phyloP scores from a whole-genome alignment of 2,888 invertebrate genomes.

The Drosophila siamana region DNA sequence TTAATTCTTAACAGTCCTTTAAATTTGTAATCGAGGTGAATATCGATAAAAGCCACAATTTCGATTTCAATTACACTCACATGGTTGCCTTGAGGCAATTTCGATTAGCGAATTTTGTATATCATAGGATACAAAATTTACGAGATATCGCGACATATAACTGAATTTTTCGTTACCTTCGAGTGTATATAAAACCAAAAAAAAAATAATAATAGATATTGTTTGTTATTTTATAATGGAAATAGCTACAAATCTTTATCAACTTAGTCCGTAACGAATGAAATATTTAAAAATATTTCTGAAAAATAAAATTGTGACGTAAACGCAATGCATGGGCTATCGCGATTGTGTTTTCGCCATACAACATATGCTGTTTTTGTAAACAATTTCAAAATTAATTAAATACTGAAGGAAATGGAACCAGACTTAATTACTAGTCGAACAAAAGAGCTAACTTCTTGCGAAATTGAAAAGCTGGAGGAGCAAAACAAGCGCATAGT shows the following conservation, averaged over 20 bases:
- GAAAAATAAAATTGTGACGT: constrained; percentile 13
- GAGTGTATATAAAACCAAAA: not conserved
- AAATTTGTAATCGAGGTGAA: not conserved
- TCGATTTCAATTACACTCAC: not conserved
- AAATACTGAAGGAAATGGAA: constrained; percentile 32
- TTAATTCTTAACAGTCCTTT: not conserved
- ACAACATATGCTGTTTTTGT: not conserved
- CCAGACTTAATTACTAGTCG: constrained; percentile 62
- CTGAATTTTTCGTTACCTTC: not conserved
- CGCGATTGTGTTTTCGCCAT: not conserved
- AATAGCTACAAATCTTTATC: not conserved
- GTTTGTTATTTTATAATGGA: not conserved
- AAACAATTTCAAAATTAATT: not conserved
- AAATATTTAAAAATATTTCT: not conserved
- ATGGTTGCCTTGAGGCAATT: not conserved
- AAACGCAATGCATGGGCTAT: not conserved
- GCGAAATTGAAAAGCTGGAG: constrained; percentile 88
- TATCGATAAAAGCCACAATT: not conserved
- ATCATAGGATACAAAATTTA: not conserved
- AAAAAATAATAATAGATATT: not conserved
- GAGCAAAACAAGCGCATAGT: constrained; percentile 90
- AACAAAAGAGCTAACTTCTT: constrained; percentile 84
- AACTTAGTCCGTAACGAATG: not conserved
- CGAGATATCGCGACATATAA: not conserved
- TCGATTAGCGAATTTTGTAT: constrained; percentile 4